Percentiles rank a stretch among this genome's conserved stretches.
Evolutionary conservation across 2,797 vertebrate species (phyloP).

Genomic region (Ceryle rudis): DNA sequence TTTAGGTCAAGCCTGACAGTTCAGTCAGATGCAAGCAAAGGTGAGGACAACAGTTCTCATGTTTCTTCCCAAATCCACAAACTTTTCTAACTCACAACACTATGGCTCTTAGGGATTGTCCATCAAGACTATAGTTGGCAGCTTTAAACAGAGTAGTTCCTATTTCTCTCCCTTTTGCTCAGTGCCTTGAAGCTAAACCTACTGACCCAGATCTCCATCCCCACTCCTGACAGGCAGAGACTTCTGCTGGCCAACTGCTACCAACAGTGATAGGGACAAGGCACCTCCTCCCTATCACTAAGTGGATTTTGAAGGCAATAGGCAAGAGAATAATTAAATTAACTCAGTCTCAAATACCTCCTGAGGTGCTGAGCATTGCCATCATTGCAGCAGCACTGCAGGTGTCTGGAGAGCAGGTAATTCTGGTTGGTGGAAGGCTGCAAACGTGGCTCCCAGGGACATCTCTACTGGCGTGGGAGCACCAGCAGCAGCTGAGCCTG

Average conservation of each 20-base stretch:
- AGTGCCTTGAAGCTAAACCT: not conserved
- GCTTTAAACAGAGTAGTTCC: not conserved
- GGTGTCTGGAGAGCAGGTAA: conserved; percentile 14
- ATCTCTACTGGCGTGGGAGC: not conserved
- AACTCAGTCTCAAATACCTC: not conserved
- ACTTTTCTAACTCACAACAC: not conserved
- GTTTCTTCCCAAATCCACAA: not conserved
- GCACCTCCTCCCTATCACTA: conserved; percentile 29
- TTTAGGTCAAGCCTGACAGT: not conserved
- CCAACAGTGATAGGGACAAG: not conserved
- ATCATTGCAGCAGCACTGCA: not conserved
- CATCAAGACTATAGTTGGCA: not conserved
- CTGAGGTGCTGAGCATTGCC: not conserved
- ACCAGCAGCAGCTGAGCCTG: not conserved
- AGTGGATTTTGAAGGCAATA: conserved; percentile 37
- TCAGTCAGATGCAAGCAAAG: not conserved
- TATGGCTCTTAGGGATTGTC: not conserved
- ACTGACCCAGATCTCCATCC: not conserved
- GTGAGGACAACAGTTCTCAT: accelerated
- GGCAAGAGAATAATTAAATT: conserved; percentile 52
- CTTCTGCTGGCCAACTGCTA: not conserved
- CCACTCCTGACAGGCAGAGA: not conserved
- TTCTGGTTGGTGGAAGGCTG: not conserved
- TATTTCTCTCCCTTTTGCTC: not conserved
- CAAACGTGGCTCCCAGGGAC: not conserved